These are phyloP conservation scores for Allobates femoralis DNA, from an alignment of 2,797 vertebrate species.

Conservation along the genomic window DNA sequence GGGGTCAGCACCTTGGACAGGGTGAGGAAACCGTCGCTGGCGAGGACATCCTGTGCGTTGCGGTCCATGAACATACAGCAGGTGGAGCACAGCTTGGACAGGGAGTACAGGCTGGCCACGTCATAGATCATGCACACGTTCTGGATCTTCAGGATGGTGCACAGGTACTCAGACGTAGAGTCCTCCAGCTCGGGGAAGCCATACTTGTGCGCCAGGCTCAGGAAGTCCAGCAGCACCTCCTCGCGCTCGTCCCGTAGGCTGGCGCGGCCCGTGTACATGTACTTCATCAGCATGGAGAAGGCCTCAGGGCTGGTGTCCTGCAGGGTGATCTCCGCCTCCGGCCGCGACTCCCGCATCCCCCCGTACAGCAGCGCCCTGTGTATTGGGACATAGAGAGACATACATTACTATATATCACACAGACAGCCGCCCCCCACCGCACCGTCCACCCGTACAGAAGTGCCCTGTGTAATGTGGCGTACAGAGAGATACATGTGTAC, in stretches of 20 bases:
- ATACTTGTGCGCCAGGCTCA: slow-evolving; percentile 95
- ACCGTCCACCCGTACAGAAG: slow-evolving; percentile 88
- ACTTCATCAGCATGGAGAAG: slow-evolving; percentile 94
- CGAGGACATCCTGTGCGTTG: slow-evolving; percentile 90
- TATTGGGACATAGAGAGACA: background rate
- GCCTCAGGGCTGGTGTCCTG: slow-evolving; percentile 93
- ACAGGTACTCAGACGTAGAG: slow-evolving; percentile 95
- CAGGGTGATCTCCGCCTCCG: slow-evolving; percentile 92
- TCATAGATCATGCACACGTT: slow-evolving; percentile 97
- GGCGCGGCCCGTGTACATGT: slow-evolving; percentile 95
- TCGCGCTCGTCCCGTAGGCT: slow-evolving; percentile 92
- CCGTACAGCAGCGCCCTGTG: slow-evolving; percentile 91
- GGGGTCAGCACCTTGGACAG: slow-evolving; percentile 86
- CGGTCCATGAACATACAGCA: slow-evolving; percentile 96
- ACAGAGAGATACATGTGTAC: background rate
- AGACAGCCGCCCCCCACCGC: background rate
- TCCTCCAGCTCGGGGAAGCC: slow-evolving; percentile 95
- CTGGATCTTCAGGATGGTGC: slow-evolving; percentile 91
- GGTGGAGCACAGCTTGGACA: slow-evolving; percentile 86
- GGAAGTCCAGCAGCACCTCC: slow-evolving; percentile 93
- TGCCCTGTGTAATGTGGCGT: slow-evolving; percentile 75
- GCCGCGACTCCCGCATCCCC: slow-evolving; percentile 94
- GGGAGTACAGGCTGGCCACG: slow-evolving; percentile 93
- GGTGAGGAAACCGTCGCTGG: slow-evolving; percentile 89
- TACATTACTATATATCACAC: background rate